Evolutionary conservation across 1,140 invertebrate genomes (phyloP).

Genomic region (Drusus annulatus): DNA sequence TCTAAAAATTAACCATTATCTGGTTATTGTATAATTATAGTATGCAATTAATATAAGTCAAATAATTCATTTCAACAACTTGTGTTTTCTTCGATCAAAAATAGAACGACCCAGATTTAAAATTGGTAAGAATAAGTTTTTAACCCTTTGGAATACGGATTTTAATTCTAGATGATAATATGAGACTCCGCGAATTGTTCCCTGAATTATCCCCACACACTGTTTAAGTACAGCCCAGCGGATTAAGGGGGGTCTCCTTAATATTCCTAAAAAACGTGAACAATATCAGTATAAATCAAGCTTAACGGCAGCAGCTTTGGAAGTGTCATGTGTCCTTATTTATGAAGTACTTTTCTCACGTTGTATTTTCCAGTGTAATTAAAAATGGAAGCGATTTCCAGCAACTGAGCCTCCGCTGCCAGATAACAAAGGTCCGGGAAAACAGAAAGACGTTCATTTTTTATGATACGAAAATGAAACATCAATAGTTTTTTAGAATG

Average conservation of each 20-base stretch:
- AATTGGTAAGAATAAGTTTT: neutral
- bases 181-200: slow-evolving; percentile 41
- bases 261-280: slow-evolving; percentile 54
- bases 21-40: no score
- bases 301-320: slow-evolving; percentile 49
- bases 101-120: no score
- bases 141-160: slow-evolving; percentile 12
- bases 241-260: slow-evolving; percentile 55
- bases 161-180: slow-evolving; percentile 53
- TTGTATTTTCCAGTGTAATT: slow-evolving; percentile 51
- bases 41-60: no score
- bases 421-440: no score
- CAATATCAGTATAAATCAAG: slow-evolving; percentile 57
- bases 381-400: slow-evolving; percentile 47
- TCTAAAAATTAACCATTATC: neutral
- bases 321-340: slow-evolving; percentile 56
- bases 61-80: no score
- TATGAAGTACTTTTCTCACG: slow-evolving; percentile 56
- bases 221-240: slow-evolving; percentile 41
- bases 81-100: no score
- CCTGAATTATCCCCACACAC: slow-evolving; percentile 45
- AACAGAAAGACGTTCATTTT: no score
- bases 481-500: no score
- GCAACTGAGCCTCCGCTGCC: slow-evolving; percentile 21
- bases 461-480: no score